Evolutionary conservation across 2,888 invertebrate species (phyloP).

Genomic region (Xanthorhoe spadicearia): DNA sequence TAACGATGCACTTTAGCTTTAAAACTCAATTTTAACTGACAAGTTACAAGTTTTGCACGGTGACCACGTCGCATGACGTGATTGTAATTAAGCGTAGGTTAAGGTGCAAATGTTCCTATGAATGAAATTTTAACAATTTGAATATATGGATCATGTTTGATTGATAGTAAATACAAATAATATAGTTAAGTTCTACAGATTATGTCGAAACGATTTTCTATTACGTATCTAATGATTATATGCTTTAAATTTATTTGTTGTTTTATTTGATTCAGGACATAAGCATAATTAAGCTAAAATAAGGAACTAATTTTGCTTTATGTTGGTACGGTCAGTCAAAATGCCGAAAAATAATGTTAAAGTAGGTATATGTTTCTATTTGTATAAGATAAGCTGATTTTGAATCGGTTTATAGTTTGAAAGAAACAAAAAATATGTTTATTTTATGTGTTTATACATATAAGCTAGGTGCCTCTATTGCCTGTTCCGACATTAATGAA

Average conservation of each 20-base stretch:
- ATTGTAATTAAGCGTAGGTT: slow-evolving; percentile 56
- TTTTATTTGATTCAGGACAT: slow-evolving; percentile 12
- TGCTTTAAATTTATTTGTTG: slow-evolving; percentile 36
- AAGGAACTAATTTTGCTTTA: too few relatives aligned
- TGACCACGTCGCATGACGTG: slow-evolving; percentile 28
- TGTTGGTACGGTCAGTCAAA: background rate
- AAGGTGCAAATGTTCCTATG: slow-evolving; percentile 85
- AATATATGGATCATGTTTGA: slow-evolving; percentile 48
- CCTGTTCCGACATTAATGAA: too few relatives aligned
- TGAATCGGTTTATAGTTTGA: too few relatives aligned
- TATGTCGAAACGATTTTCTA: slow-evolving; percentile 44
- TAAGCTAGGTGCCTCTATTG: too few relatives aligned
- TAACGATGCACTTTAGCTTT: too few relatives aligned
- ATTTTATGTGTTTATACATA: too few relatives aligned
- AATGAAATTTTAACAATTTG: slow-evolving; percentile 67
- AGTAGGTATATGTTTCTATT: too few relatives aligned
- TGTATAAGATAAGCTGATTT: too few relatives aligned
- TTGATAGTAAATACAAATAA: slow-evolving; percentile 25
- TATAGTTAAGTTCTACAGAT: slow-evolving; percentile 35
- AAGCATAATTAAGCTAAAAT: background rate
- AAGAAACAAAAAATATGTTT: too few relatives aligned
- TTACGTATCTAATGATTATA: slow-evolving; percentile 42
- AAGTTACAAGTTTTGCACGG: background rate
- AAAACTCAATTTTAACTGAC: too few relatives aligned
- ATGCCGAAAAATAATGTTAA: background rate